phyloP scores from a whole-genome alignment of 2,888 invertebrate genomes.

The Pachydiplax longipennis region DNA sequence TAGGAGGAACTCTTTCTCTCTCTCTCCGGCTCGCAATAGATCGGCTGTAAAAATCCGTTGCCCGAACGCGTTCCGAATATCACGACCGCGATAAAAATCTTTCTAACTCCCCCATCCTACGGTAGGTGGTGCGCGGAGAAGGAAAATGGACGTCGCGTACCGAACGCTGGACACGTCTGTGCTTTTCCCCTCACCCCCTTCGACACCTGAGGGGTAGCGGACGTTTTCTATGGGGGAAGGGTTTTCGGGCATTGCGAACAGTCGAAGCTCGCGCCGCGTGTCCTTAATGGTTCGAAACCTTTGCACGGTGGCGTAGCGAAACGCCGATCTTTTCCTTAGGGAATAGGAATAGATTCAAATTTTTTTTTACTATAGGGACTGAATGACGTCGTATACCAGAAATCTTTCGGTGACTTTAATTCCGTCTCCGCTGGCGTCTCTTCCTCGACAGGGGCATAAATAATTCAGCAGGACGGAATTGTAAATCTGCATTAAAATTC shows the following conservation, averaged over 20 bases:
- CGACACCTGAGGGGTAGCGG: background rate
- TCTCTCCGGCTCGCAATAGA: background rate
- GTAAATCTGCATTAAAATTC: conserved; percentile 19
- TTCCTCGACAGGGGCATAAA: background rate
- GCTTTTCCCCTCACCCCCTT: background rate
- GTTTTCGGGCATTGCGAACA: background rate
- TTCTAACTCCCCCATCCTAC: background rate
- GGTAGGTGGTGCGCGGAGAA: background rate
- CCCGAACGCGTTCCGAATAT: background rate
- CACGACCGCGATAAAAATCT: background rate
- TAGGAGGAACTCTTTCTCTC: background rate
- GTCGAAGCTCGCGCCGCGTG: conserved; percentile 5
- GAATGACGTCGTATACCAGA: background rate
- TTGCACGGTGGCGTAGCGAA: background rate
- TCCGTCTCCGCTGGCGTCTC: background rate
- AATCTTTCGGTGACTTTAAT: background rate
- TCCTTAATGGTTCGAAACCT: conserved; percentile 10
- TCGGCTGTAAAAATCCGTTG: background rate
- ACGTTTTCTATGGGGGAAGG: background rate
- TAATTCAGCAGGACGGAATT: background rate
- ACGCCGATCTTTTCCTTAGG: background rate
- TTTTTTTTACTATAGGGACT: background rate
- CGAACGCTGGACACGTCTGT: background rate
- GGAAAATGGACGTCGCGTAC: background rate
- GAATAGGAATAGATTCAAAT: background rate